Evolutionary conservation across 2,113 vertebrate species (phyloP).

Genomic region (Aldabrachelys gigantea): DNA sequence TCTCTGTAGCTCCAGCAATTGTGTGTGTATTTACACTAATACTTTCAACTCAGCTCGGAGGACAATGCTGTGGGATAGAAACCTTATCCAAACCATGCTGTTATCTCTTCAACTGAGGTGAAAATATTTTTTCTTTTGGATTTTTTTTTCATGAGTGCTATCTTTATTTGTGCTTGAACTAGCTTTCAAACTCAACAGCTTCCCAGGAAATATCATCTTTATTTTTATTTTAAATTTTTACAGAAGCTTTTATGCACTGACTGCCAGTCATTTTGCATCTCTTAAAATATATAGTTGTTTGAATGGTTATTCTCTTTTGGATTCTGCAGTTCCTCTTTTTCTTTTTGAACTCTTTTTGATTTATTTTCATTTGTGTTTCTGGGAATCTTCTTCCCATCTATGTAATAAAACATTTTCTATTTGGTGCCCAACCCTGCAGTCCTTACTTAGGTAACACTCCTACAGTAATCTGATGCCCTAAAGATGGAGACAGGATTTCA

Average conservation of each 20-base stretch:
- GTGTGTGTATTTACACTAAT: background rate
- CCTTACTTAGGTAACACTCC: background rate
- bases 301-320: constrained; percentile 13
- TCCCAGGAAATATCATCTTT: constrained; percentile 37
- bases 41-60: background rate
- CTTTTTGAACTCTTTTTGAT: background rate
- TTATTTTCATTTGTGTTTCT: background rate
- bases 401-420: background rate
- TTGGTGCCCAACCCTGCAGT: background rate
- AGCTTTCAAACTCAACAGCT: background rate
- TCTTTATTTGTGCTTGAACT: background rate
- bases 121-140: background rate
- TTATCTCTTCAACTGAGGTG: background rate
- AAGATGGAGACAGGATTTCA: background rate
- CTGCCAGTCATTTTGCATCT: constrained; percentile 5
- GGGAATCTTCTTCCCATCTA: background rate
- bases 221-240: constrained; percentile 53
- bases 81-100: background rate
- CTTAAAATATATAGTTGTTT: constrained; percentile 32
- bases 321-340: background rate
- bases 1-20: background rate
- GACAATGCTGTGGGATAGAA: constrained; percentile 1
- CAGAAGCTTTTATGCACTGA: constrained; percentile 15
- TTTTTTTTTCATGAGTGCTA: background rate
- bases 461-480: background rate